Percentiles rank a stretch among this genome's conserved stretches.
Conservation (phyloP, 2,888 invertebrate species). For the Hipparchia semele region DNA sequence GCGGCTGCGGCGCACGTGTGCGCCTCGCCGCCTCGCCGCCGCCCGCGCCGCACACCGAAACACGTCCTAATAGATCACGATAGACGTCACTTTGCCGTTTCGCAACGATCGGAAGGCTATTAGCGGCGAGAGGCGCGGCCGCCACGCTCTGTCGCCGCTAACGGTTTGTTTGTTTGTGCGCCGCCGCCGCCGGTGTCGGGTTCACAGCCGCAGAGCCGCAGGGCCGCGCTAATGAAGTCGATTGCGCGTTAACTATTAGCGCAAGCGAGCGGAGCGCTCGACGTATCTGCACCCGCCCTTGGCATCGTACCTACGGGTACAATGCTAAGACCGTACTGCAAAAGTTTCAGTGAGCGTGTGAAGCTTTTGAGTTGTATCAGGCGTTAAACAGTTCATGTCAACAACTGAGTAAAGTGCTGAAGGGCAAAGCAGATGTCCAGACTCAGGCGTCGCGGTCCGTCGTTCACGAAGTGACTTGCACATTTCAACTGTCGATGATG, state of each 20-base stretch:
- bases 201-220: neutral
- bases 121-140: constrained; percentile 2
- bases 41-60: neutral
- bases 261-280: neutral
- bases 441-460: neutral
- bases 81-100: neutral
- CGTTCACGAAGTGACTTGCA: neutral
- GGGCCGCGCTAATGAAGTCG: neutral
- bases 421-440: neutral
- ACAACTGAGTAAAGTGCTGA: too few species aligned
- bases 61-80: neutral
- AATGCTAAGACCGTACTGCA: too few species aligned
- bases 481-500: neutral
- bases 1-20: constrained; percentile 41
- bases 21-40: neutral
- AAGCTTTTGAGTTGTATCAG: too few species aligned
- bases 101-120: neutral
- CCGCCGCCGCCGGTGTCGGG: neutral
- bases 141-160: constrained; percentile 40
- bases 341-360: too few species aligned
- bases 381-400: too few species aligned
- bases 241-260: neutral
- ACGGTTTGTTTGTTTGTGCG: constrained; percentile 41
- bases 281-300: neutral
- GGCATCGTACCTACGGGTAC: neutral